Evolutionary conservation across 2,113 vertebrate species (phyloP).

Genomic region (Diphyllodes magnificus): DNA sequence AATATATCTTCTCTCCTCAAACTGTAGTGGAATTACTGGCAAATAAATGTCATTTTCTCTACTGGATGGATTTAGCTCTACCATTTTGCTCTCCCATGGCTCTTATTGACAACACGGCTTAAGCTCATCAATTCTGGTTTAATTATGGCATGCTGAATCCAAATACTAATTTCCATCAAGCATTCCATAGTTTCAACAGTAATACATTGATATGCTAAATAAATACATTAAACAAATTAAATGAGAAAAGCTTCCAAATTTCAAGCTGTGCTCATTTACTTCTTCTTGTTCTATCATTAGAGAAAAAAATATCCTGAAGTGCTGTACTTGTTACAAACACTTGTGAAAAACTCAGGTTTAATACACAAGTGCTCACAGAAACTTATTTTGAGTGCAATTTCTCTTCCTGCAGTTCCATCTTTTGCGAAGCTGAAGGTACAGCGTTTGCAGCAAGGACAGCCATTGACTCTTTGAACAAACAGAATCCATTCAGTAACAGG

Average conservation of each 20-base stretch:
- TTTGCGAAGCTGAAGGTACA: not conserved
- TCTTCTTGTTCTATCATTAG: not conserved
- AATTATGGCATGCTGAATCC: not conserved
- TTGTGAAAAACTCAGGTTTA: not conserved
- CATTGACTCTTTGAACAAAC: slow-evolving; percentile 9
- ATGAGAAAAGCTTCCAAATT: not conserved
- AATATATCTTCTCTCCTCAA: not conserved
- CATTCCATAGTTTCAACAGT: not conserved
- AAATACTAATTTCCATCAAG: not conserved
- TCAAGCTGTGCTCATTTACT: not conserved
- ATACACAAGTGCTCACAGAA: not conserved
- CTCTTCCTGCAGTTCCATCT: not conserved
- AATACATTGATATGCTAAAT: not conserved
- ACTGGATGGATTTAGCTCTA: not conserved
- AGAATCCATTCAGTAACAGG: slow-evolving; percentile 27
- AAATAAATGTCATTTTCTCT: not conserved
- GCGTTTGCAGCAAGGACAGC: not conserved
- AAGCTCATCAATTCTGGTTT: not conserved
- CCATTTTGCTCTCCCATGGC: not conserved
- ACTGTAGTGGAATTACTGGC: not conserved
- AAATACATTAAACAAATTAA: not conserved
- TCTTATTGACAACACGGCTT: not conserved
- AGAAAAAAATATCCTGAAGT: not conserved
- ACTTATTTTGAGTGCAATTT: not conserved
- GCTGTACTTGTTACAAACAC: not conserved